These are phyloP conservation scores for Macaria liturata DNA, from an alignment of 2,888 invertebrate genomes.

Conservation along the genomic window DNA sequence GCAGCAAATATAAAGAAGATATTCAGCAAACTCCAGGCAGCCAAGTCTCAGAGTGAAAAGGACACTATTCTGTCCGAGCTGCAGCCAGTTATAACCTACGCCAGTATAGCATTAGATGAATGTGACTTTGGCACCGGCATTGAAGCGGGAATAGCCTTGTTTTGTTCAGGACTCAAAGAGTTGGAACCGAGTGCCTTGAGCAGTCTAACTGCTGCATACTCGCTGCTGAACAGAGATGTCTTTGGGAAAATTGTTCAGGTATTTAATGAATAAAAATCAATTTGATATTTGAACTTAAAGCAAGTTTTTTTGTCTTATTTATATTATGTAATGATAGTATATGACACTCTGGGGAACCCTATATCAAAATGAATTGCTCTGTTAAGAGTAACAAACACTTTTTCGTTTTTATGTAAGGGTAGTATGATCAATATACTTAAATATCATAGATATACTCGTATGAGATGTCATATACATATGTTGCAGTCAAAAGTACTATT, in stretches of 20 bases:
- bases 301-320: too few species aligned
- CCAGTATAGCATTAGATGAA: constrained; percentile 96
- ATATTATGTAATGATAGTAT: too few species aligned
- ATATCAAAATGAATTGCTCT: too few species aligned
- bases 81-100: constrained; percentile 91
- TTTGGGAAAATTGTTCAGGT: constrained; percentile 89
- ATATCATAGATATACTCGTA: too few species aligned
- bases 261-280: constrained; percentile 20
- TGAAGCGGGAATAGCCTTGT: constrained; percentile 93
- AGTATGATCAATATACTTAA: too few species aligned
- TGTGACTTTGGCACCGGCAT: constrained; percentile 97
- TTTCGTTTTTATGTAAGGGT: too few species aligned
- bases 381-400: too few species aligned
- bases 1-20: constrained; percentile 87
- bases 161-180: constrained; percentile 88
- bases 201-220: constrained; percentile 89
- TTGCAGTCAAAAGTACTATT: too few species aligned
- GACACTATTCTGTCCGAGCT: constrained; percentile 86
- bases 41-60: constrained; percentile 83
- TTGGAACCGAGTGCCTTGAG: constrained; percentile 86
- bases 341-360: too few species aligned
- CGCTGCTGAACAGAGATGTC: constrained; percentile 87
- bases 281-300: too few species aligned
- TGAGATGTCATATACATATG: too few species aligned
- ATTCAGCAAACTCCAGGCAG: constrained; percentile 85